A percentile compares a stretch with the other conserved stretches of the same genome.
Evolutionary conservation across 2,888 invertebrate species (phyloP).

Genomic region (Crepidodera aurea): DNA sequence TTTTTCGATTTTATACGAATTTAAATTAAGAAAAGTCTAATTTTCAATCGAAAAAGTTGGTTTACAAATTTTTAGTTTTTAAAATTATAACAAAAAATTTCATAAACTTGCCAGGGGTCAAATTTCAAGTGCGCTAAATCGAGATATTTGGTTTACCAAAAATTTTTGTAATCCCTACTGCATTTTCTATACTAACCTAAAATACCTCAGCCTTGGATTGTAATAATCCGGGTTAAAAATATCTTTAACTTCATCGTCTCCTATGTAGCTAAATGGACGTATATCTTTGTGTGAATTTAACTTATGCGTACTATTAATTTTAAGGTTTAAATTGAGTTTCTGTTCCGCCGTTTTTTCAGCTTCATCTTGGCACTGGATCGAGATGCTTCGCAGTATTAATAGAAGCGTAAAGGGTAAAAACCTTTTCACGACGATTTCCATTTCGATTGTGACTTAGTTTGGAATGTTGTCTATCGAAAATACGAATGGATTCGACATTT

Average conservation of each 20-base stretch:
- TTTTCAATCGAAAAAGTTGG: no score
- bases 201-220: conserved; percentile 26
- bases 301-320: conserved; percentile 26
- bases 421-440: conserved; percentile 31
- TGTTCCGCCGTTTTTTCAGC: conserved; percentile 29
- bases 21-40: no score
- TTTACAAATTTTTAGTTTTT: no score
- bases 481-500: conserved; percentile 24
- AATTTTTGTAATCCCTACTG: no score
- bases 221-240: conserved; percentile 42
- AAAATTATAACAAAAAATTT: no score
- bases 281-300: conserved; percentile 36
- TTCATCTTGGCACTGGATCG: conserved; percentile 41
- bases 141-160: no score
- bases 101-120: no score
- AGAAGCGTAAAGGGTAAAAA: conserved; percentile 44
- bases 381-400: conserved; percentile 41
- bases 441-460: conserved; percentile 28
- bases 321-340: conserved; percentile 6
- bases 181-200: conserved; percentile 35
- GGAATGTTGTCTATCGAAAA: conserved; percentile 20
- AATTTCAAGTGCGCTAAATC: no score
- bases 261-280: conserved; percentile 51
- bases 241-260: conserved; percentile 43
- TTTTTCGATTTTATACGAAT: no score